Percentiles rank a stretch among this genome's conserved stretches.
These are phyloP conservation scores for Caenorhabditis angaria DNA, from an alignment of 2,888 invertebrate species.

Conservation along the genomic window DNA sequence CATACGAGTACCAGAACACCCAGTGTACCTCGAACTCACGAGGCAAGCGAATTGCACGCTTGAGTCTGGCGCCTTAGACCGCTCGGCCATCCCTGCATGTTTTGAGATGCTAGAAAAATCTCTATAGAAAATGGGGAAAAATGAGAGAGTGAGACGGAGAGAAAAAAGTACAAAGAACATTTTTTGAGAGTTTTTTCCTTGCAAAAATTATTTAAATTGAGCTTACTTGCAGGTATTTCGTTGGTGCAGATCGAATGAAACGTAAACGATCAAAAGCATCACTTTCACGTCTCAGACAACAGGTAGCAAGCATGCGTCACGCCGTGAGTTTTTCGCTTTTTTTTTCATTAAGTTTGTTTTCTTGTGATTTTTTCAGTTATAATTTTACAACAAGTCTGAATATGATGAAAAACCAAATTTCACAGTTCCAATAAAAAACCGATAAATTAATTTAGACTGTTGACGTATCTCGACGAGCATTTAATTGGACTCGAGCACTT, in stretches of 20 bases:
- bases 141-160: too few relatives aligned
- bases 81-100: slow-evolving; percentile 72
- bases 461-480: slow-evolving; percentile 62
- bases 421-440: too few relatives aligned
- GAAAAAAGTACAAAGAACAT: too few relatives aligned
- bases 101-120: too few relatives aligned
- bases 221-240: slow-evolving; percentile 47
- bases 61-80: slow-evolving; percentile 74
- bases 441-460: slow-evolving; percentile 40
- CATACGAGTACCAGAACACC: slow-evolving; percentile 61
- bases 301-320: slow-evolving; percentile 58
- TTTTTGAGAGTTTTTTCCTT: too few relatives aligned
- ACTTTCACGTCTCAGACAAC: slow-evolving; percentile 50
- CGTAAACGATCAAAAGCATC: slow-evolving; percentile 54
- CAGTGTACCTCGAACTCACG: slow-evolving; percentile 43
- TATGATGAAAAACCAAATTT: too few relatives aligned
- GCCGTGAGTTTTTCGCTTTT: slow-evolving; percentile 57
- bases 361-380: not conserved
- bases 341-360: too few relatives aligned
- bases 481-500: slow-evolving; percentile 62
- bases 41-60: slow-evolving; percentile 57
- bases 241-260: slow-evolving; percentile 52
- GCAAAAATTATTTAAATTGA: too few relatives aligned
- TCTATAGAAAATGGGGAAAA: too few relatives aligned
- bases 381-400: too few relatives aligned